Base-by-base conservation (phyloP, 2,888 invertebrate genomes). In the Scaptodrosophila latifasciaeformis region DNA sequence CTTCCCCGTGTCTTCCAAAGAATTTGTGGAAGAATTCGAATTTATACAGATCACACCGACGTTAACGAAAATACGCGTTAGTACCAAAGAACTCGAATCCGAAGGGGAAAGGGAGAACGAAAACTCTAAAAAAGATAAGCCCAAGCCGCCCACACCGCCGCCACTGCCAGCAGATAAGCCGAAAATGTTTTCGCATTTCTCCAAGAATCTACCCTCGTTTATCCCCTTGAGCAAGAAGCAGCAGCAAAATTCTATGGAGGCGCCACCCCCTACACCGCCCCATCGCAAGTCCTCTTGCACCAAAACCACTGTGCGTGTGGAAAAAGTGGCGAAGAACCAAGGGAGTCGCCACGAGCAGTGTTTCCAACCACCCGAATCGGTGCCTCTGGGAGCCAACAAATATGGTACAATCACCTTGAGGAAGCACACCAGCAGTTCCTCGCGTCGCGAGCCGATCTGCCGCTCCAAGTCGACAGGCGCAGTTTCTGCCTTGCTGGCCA, bases 1-100 rank as follows among this genome's bases (percentile, higher is more conserved):
- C 3, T 34, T n/a, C 34, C 15, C 15, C 13, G 13, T 31, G 12
- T 37, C 37, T 37, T 37, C 37, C 17, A 13, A 79, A 81, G 82
- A 75, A 62, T 61, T 70, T 59, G 71, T 78, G 54, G 70, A 82
- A 63, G 91, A 92, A 88, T 91, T 93, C 84, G 93, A 94, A 88
- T 94, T 93, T 86, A 92, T 92, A 86, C 93, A 93, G 82, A 92
- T 93, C 80, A 92, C 93, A 64, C 91, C 93, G 44, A 93, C 92
- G 67, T 87, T 93, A 82, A 94, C 93, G 71, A 92, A 92, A 88
- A 93, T 94, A 83, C 90, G 93, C 46, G 92, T 92, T 85, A 92
- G 91, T 67, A 92, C 91, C 55, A 81, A 78, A 44, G 65, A 76
- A 46, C 59, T 83, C 31, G 67, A 75, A 43, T 68, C 62, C 10